These are phyloP conservation scores for Hyla sarda DNA, from an alignment of 2,113 vertebrate genomes.

Conservation along the genomic window DNA sequence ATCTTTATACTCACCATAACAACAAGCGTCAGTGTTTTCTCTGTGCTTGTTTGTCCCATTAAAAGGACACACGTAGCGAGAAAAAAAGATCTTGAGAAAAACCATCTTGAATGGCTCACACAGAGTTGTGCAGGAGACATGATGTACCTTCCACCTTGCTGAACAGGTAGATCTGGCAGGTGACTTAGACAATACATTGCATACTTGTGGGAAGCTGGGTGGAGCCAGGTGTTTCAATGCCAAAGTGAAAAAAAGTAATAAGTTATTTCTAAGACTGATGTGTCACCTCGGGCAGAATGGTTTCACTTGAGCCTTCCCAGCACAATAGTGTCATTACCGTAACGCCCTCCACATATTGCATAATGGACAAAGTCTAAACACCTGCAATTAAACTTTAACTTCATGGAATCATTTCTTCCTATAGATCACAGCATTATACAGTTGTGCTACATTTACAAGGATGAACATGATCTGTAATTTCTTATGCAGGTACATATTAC, in stretches of 20 bases:
- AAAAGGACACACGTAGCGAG: background rate
- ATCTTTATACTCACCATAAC: constrained; percentile 67
- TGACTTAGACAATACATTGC: background rate
- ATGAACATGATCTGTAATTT: background rate
- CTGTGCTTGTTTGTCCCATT: constrained; percentile 55
- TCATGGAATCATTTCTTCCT: background rate
- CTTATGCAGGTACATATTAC: background rate
- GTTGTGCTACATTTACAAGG: background rate
- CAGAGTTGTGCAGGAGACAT: background rate
- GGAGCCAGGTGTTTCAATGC: background rate
- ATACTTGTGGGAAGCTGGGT: background rate
- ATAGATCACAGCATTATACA: background rate
- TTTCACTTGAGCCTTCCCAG: background rate
- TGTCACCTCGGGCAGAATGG: background rate
- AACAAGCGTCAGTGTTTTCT: constrained; percentile 73
- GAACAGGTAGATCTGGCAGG: constrained; percentile 9
- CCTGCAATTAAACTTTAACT: background rate
- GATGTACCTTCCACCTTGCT: background rate
- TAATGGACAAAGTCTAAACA: background rate
- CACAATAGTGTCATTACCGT: background rate
- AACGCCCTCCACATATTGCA: background rate
- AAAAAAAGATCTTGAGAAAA: background rate
- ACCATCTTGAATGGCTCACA: background rate
- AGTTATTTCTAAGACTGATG: background rate
- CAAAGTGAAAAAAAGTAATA: background rate